A percentile compares a stretch with the other conserved stretches of the same genome.
These are phyloP conservation scores for Gordius sp. DNA, from an alignment of 2,888 invertebrate species.

Conservation along the genomic window DNA sequence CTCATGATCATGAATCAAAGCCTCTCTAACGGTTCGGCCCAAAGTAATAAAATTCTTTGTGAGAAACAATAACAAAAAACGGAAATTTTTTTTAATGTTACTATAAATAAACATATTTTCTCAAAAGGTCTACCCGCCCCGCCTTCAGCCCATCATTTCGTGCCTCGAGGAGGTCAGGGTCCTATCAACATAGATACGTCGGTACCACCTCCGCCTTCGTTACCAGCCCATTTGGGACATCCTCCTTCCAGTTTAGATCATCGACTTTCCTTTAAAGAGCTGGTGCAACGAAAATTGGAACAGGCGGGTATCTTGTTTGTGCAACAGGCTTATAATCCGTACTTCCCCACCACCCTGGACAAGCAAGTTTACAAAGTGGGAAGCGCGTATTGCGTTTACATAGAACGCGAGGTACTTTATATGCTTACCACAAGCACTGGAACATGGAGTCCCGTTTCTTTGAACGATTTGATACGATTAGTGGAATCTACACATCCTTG, in stretches of 20 bases:
- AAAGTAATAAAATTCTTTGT: too few species aligned
- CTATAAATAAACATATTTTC: too few species aligned
- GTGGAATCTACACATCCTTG: too few species aligned
- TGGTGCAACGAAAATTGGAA: background rate
- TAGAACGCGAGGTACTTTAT: background rate
- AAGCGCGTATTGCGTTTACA: background rate
- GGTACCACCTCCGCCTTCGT: slow-evolving; percentile 6
- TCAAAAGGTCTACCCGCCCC: too few species aligned
- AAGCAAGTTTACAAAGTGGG: slow-evolving; percentile 9
- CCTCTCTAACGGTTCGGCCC: too few species aligned
- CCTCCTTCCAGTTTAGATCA: background rate
- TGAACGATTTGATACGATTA: background rate
- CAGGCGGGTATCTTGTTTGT: background rate
- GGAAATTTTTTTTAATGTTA: too few species aligned
- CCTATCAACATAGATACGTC: background rate
- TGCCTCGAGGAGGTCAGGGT: too few species aligned
- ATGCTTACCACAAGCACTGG: background rate
- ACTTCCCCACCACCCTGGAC: too few species aligned
- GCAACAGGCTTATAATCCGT: too few species aligned
- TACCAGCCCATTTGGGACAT: background rate
- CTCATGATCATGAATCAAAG: slow-evolving; percentile 2
- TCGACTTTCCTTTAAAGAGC: slow-evolving; percentile 2
- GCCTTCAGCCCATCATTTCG: too few species aligned
- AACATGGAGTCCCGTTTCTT: background rate
- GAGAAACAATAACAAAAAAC: background rate